These are phyloP conservation scores for Diabrotica balteata DNA, from an alignment of 2,888 invertebrate species.

Conservation along the genomic window DNA sequence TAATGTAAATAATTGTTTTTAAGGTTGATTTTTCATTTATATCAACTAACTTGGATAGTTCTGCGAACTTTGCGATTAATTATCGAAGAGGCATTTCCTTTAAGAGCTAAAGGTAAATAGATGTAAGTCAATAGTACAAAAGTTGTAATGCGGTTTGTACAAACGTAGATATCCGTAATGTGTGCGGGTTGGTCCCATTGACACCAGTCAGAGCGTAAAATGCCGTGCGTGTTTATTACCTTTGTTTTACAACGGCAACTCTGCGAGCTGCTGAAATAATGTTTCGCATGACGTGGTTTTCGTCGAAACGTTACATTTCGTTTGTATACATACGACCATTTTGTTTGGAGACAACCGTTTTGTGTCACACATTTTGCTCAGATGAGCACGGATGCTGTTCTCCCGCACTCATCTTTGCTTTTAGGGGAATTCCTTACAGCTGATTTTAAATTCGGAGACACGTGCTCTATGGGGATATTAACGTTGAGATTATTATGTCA, in stretches of 20 bases:
- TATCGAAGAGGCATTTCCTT: too few species aligned
- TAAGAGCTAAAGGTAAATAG: too few species aligned
- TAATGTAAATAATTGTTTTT: too few species aligned
- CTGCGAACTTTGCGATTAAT: too few species aligned
- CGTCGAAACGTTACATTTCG: slow-evolving; percentile 18
- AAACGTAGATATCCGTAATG: slow-evolving; percentile 2
- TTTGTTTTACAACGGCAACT: slow-evolving; percentile 28
- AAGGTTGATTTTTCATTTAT: too few species aligned
- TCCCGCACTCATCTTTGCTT: slow-evolving; percentile 10
- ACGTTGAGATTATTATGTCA: too few species aligned
- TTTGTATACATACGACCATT: slow-evolving; percentile 9
- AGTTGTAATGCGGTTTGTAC: background rate
- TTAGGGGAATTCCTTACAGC: slow-evolving; percentile 5
- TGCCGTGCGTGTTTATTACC: slow-evolving; percentile 31
- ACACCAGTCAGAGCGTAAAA: slow-evolving; percentile 27
- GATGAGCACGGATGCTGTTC: slow-evolving; percentile 10
- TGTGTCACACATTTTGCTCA: slow-evolving; percentile 22
- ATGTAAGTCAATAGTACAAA: background rate
- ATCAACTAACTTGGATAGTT: too few species aligned
- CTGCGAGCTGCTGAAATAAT: slow-evolving; percentile 9
- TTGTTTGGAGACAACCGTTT: slow-evolving; percentile 17
- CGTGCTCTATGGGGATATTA: too few species aligned
- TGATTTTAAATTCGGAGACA: too few species aligned
- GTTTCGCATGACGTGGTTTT: slow-evolving; percentile 26
- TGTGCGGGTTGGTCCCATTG: slow-evolving; percentile 19